Evolutionary conservation across 2,797 vertebrate species (phyloP).

Genomic region (Poeciliopsis infans): DNA sequence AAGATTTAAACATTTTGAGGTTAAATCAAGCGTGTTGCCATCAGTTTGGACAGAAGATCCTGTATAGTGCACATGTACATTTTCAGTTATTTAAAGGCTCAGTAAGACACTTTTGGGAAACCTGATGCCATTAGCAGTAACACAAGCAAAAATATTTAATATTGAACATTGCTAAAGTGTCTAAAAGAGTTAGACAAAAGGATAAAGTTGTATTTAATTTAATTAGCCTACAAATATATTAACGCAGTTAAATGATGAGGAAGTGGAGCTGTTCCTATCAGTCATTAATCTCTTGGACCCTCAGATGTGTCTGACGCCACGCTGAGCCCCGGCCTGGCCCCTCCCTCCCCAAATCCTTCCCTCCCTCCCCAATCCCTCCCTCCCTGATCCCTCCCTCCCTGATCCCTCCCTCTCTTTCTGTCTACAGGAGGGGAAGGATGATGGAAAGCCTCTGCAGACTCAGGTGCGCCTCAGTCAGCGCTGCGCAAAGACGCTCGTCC

Average conservation of each 20-base stretch:
- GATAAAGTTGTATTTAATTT: not conserved
- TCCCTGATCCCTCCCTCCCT: no score
- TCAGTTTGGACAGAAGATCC: not conserved
- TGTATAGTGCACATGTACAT: not conserved
- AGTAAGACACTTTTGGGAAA: not conserved
- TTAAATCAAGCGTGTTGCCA: not conserved
- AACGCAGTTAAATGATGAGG: not conserved
- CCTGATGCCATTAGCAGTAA: not conserved
- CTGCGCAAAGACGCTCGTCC: not conserved
- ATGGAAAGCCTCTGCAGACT: slow-evolving; percentile 15
- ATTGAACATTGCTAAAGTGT: not conserved
- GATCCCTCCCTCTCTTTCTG: not conserved
- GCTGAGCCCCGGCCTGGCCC: not conserved
- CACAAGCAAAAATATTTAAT: not conserved
- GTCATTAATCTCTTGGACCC: not conserved
- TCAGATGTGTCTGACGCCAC: not conserved
- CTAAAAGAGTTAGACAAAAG: not conserved
- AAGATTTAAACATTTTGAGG: not conserved
- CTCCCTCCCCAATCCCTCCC: no score
- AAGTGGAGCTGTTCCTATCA: not conserved
- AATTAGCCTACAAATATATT: not conserved
- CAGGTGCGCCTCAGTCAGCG: slow-evolving; percentile 23
- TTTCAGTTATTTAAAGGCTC: not conserved
- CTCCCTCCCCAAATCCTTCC: not conserved
- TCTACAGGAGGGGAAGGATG: not conserved